Evolutionary conservation across 2,888 invertebrate genomes (phyloP).

Genomic region (Dioctria linearis): DNA sequence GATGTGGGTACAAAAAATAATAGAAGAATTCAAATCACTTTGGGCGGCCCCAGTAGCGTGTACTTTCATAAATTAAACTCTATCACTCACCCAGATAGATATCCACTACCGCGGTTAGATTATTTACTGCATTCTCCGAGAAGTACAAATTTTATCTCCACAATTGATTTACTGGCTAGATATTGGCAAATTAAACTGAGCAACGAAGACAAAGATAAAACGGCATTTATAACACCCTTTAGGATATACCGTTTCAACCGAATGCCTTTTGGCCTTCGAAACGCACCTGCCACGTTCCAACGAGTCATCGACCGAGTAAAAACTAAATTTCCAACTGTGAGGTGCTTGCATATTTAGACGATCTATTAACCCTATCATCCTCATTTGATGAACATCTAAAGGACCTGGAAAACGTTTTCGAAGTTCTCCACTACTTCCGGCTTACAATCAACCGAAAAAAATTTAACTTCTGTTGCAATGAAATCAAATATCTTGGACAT

Average conservation of each 20-base stretch:
- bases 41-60: constrained; percentile 59
- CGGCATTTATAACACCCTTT: too few relatives aligned
- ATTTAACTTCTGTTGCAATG: constrained; percentile 57
- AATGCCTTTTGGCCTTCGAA: constrained; percentile 51
- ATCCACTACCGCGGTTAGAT: too few relatives aligned
- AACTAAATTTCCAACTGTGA: too few relatives aligned
- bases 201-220: too few relatives aligned
- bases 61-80: constrained; percentile 64
- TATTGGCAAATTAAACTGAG: too few relatives aligned
- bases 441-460: constrained; percentile 61
- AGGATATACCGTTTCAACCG: constrained; percentile 54
- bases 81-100: constrained; percentile 64
- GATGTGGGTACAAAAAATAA: constrained; percentile 59
- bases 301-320: constrained; percentile 61
- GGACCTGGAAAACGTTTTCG: constrained; percentile 57
- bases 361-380: not conserved
- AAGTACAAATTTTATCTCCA: too few relatives aligned
- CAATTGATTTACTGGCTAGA: too few relatives aligned
- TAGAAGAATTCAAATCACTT: constrained; percentile 57
- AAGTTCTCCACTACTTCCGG: constrained; percentile 40
- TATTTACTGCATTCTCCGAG: too few relatives aligned
- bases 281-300: constrained; percentile 59
- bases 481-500: constrained; percentile 58
- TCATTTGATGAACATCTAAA: not conserved
- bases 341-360: too few relatives aligned